A percentile compares a stretch with the other conserved stretches of the same genome.
These are phyloP conservation scores for Procambarus clarkii DNA, from an alignment of 1,140 invertebrate species.

Conservation along the genomic window DNA sequence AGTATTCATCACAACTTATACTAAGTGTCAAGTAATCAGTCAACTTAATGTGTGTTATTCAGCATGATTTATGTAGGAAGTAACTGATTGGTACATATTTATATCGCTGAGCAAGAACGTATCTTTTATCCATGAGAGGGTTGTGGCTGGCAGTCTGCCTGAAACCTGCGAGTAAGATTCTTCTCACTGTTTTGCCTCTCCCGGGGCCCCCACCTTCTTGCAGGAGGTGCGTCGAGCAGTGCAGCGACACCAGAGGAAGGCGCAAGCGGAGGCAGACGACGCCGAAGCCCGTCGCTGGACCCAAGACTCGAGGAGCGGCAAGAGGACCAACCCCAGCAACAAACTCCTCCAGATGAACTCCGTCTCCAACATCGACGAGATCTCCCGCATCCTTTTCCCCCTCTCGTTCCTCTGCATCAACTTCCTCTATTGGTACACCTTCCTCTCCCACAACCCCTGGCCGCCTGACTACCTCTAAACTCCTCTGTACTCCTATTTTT, in stretches of 20 bases:
- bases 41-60: too few relatives aligned
- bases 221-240: not conserved
- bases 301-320: not conserved
- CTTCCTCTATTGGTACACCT: slow-evolving; percentile 87
- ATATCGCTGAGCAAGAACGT: too few relatives aligned
- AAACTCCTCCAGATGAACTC: slow-evolving; percentile 79
- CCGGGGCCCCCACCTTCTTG: not conserved
- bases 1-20: too few relatives aligned
- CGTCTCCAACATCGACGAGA: slow-evolving; percentile 87
- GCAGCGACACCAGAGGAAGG: not conserved
- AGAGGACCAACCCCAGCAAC: not conserved
- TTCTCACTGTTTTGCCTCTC: too few relatives aligned
- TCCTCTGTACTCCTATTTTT: too few relatives aligned
- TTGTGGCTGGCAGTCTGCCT: too few relatives aligned
- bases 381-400: slow-evolving; percentile 86
- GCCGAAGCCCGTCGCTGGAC: slow-evolving; percentile 1
- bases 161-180: too few relatives aligned
- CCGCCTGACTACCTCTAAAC: slow-evolving; percentile 26
- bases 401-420: slow-evolving; percentile 86
- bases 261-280: not conserved
- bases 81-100: too few relatives aligned
- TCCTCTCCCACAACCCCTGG: slow-evolving; percentile 76
- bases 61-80: too few relatives aligned
- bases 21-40: too few relatives aligned
- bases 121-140: too few relatives aligned